A percentile compares a stretch with the other conserved stretches of the same genome.
phyloP scores from a whole-genome alignment of 2,113 vertebrate species.

The Odobenus rosmarus region DNA sequence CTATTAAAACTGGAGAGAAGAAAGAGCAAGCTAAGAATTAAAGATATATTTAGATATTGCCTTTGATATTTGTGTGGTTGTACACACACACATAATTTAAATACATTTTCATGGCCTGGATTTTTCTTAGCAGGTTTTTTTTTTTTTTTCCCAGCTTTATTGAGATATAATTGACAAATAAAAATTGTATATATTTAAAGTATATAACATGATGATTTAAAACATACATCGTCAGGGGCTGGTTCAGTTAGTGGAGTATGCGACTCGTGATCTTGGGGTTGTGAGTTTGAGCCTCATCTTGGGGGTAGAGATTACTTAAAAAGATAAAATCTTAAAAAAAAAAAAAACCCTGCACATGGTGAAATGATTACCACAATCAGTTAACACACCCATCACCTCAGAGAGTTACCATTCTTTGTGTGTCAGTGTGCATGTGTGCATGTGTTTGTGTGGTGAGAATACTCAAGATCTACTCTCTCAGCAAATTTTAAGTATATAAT shows the following conservation, averaged over 20 bases:
- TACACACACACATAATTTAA: not conserved
- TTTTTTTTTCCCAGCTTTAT: not conserved
- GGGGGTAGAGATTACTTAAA: not conserved
- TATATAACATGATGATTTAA: not conserved
- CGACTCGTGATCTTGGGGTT: not conserved
- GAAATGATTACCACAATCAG: not conserved
- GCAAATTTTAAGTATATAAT: not conserved
- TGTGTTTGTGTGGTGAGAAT: not conserved
- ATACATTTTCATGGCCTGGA: not conserved
- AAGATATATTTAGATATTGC: not conserved
- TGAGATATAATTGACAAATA: not conserved
- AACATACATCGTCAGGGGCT: not conserved
- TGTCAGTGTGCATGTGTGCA: not conserved
- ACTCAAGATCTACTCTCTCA: not conserved
- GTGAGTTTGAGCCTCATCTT: not conserved
- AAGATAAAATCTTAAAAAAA: not conserved
- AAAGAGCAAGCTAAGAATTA: not conserved
- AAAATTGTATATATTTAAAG: not conserved
- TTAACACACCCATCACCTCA: not conserved
- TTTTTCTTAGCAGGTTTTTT: not conserved
- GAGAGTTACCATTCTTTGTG: not conserved
- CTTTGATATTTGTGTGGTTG: not conserved
- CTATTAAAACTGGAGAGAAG: not conserved
- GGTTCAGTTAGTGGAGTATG: not conserved
- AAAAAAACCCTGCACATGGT: not conserved